Evolutionary conservation across 2,888 invertebrate species (phyloP), one percentile per base, ranked within the genome.

Genomic region (Acleris sparsana): DNA sequence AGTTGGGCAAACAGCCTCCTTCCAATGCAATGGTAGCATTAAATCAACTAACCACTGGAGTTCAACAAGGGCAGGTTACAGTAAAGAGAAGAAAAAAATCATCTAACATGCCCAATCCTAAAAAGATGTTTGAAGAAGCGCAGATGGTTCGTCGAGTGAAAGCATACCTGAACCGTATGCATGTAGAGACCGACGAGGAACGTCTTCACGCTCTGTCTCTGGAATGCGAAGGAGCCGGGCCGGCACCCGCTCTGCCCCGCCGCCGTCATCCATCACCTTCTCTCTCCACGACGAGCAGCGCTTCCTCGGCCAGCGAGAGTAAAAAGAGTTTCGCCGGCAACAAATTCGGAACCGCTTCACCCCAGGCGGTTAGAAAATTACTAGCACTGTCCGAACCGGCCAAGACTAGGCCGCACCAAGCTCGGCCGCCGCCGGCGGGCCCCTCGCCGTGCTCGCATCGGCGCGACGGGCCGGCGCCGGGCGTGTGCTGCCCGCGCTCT

Each of bases 121-220:
- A 99, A 90, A 99, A 98, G 87, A 99, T 99, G 98, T 99, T 98
- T 87, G 99, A 99, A 87, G 99, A 99, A 93, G 98, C 99, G 39
- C 98, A 99, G 91, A 99, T 99, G 99, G 98, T 99, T 63, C 94
- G 99, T 39, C 94, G 99, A 64, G 99, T 99, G 5, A 98, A 99
- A 85, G 97, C 99, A 3, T 99, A 99, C 90, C 94, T 99, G 68
- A 96, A 96, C 73, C 96, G 97, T 77, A 95, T 99, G 94, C 96
- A 97, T 76, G 97, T 98, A 6, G 97, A 97, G 75, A 97, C 96
- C 13, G 98, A 99, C 82, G 99, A 99, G 86, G 96, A 97, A 75
- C 95, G 96, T 67, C 92, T 99, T 67, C 97, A 98, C 80, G 95
- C 95, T 61, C 93, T 99, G 83, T 99, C 99, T 1, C 88, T 97